Percentiles rank a stretch among this genome's conserved stretches.
Conservation (phyloP, 2,888 invertebrate genomes). For the Agrochola circellaris region DNA sequence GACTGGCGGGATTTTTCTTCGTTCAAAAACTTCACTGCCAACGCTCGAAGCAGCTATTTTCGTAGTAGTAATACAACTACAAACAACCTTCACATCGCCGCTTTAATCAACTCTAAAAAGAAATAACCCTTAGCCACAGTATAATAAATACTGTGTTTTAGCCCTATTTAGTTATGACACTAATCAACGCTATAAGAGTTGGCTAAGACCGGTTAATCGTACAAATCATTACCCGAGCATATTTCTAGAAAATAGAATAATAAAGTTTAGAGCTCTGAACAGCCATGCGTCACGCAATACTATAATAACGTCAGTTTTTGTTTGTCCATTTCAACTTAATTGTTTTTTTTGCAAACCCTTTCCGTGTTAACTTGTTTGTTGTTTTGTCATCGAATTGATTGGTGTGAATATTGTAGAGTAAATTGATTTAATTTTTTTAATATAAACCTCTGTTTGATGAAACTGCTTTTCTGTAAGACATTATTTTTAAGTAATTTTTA, state of each 20-base stretch:
- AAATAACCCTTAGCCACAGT: neutral
- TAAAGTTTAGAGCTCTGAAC: conserved; percentile 23
- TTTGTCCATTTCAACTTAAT: conserved; percentile 37
- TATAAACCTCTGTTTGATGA: neutral
- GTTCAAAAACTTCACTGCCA: neutral
- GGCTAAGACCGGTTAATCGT: neutral
- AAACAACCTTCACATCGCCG: neutral
- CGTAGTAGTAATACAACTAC: neutral
- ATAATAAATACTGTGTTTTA: neutral
- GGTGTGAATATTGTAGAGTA: neutral
- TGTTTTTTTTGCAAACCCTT: conserved; percentile 40
- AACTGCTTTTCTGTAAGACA: neutral
- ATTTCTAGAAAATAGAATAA: conserved; percentile 40
- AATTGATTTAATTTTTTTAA: neutral
- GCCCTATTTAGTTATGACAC: neutral
- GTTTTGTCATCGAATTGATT: conserved; percentile 13
- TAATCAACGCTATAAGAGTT: conserved; percentile 2
- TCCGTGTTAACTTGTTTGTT: conserved; percentile 27
- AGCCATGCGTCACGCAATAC: conserved; percentile 61
- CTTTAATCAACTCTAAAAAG: neutral
- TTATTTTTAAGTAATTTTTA: neutral
- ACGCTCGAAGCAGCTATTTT: neutral
- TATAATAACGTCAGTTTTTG: conserved; percentile 62
- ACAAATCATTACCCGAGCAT: neutral
- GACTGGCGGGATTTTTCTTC: neutral